Evolutionary conservation across 2,797 vertebrate genomes (phyloP), one percentile per base, ranked within the genome.

Genomic region (Sebastes goodei): DNA sequence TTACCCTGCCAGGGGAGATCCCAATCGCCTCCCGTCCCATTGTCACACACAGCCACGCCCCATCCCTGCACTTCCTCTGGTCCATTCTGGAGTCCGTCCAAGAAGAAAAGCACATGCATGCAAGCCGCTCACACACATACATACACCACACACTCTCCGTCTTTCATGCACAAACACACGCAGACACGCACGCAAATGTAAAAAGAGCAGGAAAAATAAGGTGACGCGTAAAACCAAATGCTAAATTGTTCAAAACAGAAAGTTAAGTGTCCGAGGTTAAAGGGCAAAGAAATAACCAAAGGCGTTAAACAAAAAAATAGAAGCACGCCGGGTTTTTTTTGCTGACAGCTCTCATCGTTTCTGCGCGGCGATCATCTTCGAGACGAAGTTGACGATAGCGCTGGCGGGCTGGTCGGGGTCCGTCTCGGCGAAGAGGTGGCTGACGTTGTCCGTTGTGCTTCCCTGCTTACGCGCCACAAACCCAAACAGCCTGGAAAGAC

Each of bases 401-500:
- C 94, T 95, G 83, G 98, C 98, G 0, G 98, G 98, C 89, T 99
- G 98, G 86, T 97, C 96, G 0, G 98, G 96, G 78, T 99, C 98
- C 86, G 99, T 94, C 95, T 99, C 98, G 0, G 98, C 97, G 11
- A 99, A 99, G 86, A 99, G 97, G 94, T 99, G 98, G 93, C 98
- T 99, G 88, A 99, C 93, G 10, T 99, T 99, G 95, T 99, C 98
- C 2, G 98, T 99, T 83, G 97, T 98, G 95, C 98, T 99, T 90
- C 98, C 98, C 93, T 99, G 98, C 90, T 99, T 99, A 76, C 98
- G 96, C 7, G 98, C 98, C 92, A 99, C 98, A 0, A 99, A 99
- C 61, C 98, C 98, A 0, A 99, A 99, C 92, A 99, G 96, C 95
- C 98, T 99, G 90, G 0, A 65, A 59, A 23, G 20, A 60, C 14